These are phyloP conservation scores for Drepana falcataria DNA, from an alignment of 2,888 invertebrate species.

Conservation along the genomic window DNA sequence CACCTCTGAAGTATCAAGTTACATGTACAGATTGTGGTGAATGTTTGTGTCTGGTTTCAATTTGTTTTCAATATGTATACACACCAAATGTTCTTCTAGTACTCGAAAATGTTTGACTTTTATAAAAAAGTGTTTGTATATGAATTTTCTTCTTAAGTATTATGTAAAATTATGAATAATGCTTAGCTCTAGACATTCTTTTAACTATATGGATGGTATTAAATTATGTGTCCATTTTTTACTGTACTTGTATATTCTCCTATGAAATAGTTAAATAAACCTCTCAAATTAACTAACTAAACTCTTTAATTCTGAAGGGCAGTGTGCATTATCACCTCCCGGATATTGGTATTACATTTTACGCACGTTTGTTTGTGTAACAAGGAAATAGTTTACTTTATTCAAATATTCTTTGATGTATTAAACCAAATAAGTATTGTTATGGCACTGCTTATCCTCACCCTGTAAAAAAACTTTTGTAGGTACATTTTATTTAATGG, in stretches of 20 bases:
- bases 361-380: conserved; percentile 27
- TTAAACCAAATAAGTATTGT: conserved; percentile 20
- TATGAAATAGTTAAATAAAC: conserved; percentile 27
- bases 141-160: conserved; percentile 37
- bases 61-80: conserved; percentile 18
- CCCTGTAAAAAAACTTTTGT: conserved; percentile 31
- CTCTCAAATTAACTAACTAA: conserved; percentile 30
- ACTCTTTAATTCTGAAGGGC: conserved; percentile 20
- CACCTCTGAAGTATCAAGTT: conserved; percentile 24
- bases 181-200: conserved; percentile 65
- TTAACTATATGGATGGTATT: conserved; percentile 48
- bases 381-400: conserved; percentile 27
- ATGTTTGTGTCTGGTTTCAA: conserved; percentile 24
- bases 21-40: conserved; percentile 30
- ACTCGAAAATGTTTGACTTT: conserved; percentile 22
- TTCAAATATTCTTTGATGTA: conserved; percentile 33
- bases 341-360: conserved; percentile 32
- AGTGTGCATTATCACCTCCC: conserved; percentile 34
- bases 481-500: conserved; percentile 29
- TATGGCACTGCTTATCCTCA: conserved; percentile 31
- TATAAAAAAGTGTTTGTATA: conserved; percentile 40
- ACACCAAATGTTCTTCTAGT: conserved; percentile 22
- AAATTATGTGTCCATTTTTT: conserved; percentile 50
- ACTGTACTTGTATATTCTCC: conserved; percentile 40
- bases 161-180: conserved; percentile 42